These are phyloP conservation scores for Alcedo quadribrachys DNA, from an alignment of 2,797 vertebrate species.

Conservation along the genomic window DNA sequence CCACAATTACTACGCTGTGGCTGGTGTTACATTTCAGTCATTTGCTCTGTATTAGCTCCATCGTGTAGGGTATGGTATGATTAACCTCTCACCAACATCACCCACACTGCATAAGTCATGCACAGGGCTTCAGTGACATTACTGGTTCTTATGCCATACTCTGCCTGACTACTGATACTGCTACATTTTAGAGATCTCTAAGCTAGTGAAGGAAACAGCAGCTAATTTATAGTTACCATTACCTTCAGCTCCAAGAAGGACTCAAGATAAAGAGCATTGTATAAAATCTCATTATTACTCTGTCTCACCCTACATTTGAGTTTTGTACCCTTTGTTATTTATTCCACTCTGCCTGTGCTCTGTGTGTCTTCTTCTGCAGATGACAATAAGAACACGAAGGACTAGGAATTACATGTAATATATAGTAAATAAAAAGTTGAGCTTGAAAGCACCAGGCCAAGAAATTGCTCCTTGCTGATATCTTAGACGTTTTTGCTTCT, in stretches of 20 bases:
- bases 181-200: background rate
- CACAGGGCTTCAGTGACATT: background rate
- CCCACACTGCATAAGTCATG: background rate
- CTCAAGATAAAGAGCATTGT: background rate
- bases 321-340: background rate
- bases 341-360: background rate
- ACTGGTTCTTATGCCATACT: background rate
- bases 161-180: background rate
- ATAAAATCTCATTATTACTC: background rate
- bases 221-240: rapidly evolving
- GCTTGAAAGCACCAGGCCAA: background rate
- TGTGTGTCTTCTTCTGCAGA: background rate
- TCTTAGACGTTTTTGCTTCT: background rate
- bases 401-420: background rate
- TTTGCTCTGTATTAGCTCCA: slow-evolving; percentile 35
- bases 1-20: background rate
- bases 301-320: background rate
- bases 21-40: background rate
- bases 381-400: background rate
- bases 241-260: background rate
- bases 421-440: background rate
- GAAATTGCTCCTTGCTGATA: background rate
- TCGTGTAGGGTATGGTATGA: slow-evolving; percentile 1
- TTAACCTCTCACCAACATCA: slow-evolving; percentile 7
- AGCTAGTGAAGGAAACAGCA: background rate